phyloP scores from a whole-genome alignment of 35 echinoderm and acorn worm species.

The Chiridota heheva region DNA sequence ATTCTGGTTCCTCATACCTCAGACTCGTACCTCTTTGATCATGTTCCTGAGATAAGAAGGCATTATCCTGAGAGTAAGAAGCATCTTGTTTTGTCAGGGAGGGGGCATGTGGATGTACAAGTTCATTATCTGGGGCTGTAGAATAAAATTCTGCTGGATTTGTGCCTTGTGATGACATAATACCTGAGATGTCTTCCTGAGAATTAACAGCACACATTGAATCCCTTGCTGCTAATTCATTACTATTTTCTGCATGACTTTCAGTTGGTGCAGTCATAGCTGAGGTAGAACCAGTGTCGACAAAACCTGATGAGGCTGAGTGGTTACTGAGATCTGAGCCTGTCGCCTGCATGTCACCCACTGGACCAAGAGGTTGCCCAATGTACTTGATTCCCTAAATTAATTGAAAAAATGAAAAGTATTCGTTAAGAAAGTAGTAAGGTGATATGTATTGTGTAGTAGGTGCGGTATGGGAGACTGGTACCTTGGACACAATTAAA shows the following conservation, averaged over 20 bases:
- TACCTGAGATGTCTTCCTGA: not conserved
- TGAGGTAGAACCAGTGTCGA: constrained; percentile 18
- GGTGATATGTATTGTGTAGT: too few species aligned
- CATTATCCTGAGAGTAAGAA: not conserved
- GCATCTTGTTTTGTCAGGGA: not conserved
- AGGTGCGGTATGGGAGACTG: too few species aligned
- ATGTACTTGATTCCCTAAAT: constrained; percentile 22
- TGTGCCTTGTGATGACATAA: not conserved
- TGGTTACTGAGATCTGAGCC: constrained; percentile 43
- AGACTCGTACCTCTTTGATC: constrained; percentile 12
- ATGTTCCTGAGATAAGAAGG: constrained; percentile 3
- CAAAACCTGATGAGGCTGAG: constrained; percentile 47
- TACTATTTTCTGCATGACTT: too few species aligned
- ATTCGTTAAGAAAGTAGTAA: too few species aligned
- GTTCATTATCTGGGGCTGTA: not conserved
- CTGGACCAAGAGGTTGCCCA: not conserved
- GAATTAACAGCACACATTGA: not conserved
- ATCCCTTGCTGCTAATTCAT: not conserved
- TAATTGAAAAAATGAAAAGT: too few species aligned
- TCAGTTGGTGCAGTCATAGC: too few species aligned
- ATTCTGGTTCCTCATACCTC: constrained; percentile 24
- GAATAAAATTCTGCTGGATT: not conserved
- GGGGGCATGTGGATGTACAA: not conserved
- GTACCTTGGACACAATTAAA: too few species aligned
- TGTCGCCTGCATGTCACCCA: constrained; percentile 1